phyloP scores from a whole-genome alignment of 2,888 invertebrate genomes.

The Drosophila percnosoma region DNA sequence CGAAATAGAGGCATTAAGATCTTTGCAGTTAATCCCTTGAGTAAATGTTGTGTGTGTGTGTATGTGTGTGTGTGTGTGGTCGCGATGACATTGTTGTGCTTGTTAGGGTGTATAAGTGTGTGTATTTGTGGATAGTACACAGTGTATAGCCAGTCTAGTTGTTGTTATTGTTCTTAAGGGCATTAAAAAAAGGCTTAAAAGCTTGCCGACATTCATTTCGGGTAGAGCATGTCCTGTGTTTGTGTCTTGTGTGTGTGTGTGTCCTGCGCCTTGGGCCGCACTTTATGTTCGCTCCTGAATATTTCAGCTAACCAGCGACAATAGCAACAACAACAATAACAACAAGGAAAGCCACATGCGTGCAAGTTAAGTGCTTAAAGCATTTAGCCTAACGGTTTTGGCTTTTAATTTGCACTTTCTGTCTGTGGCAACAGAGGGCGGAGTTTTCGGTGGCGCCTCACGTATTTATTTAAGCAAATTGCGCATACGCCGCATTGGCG shows the following conservation, averaged over 20 bases:
- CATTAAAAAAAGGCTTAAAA: constrained; percentile 81
- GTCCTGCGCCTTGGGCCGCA: constrained; percentile 51
- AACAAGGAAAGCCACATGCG: constrained; percentile 39
- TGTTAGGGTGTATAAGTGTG: constrained; percentile 14
- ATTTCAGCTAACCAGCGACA: constrained; percentile 54
- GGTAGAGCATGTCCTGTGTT: constrained; percentile 6
- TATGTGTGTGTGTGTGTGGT: constrained; percentile 34
- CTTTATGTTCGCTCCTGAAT: constrained; percentile 58
- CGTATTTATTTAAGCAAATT: constrained; percentile 73
- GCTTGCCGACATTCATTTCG: constrained; percentile 73
- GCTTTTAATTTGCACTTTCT: constrained; percentile 70
- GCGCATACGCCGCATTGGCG: constrained; percentile 63
- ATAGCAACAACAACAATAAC: constrained; percentile 18
- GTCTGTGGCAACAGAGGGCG: constrained; percentile 7
- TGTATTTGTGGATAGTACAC: constrained; percentile 31
- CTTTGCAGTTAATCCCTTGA: constrained; percentile 83
- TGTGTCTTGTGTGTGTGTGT: constrained; percentile 27
- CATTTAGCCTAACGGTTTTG: constrained; percentile 70
- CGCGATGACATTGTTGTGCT: constrained; percentile 62
- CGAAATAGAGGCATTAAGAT: constrained; percentile 82
- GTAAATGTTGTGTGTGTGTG: constrained; percentile 76
- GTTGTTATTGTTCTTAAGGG: constrained; percentile 59
- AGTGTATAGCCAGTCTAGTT: constrained; percentile 62
- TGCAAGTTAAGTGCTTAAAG: constrained; percentile 74
- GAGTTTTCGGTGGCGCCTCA: constrained; percentile 39